phyloP scores from a whole-genome alignment of 2,888 invertebrate species.

The Spodoptera exigua region DNA sequence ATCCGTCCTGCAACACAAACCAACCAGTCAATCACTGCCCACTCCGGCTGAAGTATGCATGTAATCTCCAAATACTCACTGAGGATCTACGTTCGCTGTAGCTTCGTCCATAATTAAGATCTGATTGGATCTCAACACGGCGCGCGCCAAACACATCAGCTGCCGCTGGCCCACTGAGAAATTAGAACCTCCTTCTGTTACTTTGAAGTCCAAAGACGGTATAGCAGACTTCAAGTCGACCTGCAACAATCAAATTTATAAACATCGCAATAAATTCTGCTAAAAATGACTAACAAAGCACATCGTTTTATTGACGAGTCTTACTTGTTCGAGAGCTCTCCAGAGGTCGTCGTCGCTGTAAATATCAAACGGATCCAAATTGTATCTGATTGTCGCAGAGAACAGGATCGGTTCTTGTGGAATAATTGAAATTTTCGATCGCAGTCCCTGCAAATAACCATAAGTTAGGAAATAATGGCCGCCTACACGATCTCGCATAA shows the following conservation, averaged over 20 bases:
- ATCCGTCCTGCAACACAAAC: constrained; percentile 90
- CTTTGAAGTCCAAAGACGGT: constrained; percentile 91
- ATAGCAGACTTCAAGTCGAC: constrained; percentile 93
- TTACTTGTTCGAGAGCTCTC: constrained; percentile 92
- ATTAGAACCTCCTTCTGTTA: constrained; percentile 93
- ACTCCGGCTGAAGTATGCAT: constrained; percentile 8
- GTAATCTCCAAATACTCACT: constrained; percentile 76
- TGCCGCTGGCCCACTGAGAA: constrained; percentile 98
- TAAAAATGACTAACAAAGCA: constrained; percentile 30
- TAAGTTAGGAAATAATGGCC: constrained; percentile 37
- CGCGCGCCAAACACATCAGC: constrained; percentile 96
- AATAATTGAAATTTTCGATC: constrained; percentile 91
- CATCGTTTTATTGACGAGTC: constrained; percentile 52
- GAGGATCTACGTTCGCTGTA: constrained; percentile 97
- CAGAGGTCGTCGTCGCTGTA: constrained; percentile 92
- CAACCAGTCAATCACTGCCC: constrained; percentile 13
- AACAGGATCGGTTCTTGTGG: constrained; percentile 96
- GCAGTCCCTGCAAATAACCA: constrained; percentile 83
- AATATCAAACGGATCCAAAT: constrained; percentile 93
- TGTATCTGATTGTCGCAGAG: constrained; percentile 91
- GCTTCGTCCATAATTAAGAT: constrained; percentile 97
- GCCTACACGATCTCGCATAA: constrained; percentile 23
- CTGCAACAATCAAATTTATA: constrained; percentile 70
- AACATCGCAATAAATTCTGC: constrained; percentile 4
- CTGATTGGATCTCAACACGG: constrained; percentile 94